Base-by-base conservation (phyloP, 2,797 vertebrate genomes). In the Pseudopleuronectes americanus region DNA sequence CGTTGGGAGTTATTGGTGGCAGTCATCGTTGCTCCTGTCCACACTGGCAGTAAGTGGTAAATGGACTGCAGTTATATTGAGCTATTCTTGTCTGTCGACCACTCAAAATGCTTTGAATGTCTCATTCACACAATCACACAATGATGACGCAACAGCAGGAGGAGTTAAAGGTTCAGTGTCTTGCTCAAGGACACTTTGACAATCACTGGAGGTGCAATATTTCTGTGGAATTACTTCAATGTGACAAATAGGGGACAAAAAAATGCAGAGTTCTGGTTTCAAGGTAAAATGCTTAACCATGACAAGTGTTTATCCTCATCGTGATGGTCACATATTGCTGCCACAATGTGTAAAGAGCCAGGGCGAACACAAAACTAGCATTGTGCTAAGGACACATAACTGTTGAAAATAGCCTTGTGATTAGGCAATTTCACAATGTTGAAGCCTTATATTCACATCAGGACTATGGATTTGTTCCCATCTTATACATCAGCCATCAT, bases 11-110 rank as follows among this genome's bases (percentile, higher is more conserved):
- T 45, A 47, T 41, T 28, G 55, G 8, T 31, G 9, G 4, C 14
- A 28, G 43, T 28, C n/a, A 47, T 45, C 38, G 6, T n/a, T 56
- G 31, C 23, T 59, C 36, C 17, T 33, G 47, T 53, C 54, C 26
- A 41, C 14, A 41, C 28, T 65, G 74, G 55, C 55, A 64, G 3
- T 51, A 69, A 61, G 16, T 16, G 53, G 53, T 55, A 55, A 56
- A 56, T 33, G 19, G 26, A 33, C 28, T 33, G 19, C 26, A 56
- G 28, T 56, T 56, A 56, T 33, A 33, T 56, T 0, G 54, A 31
- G 51, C 54, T 21, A 33, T 55, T 28, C 54, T 56, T 6, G 16
- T 33, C 26, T 33, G 54, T 56, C 2, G 26, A 33, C 54, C 28
- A 56, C 54, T 56, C 8, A 31, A 56, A 56, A 8, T 0, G 8